Percentiles rank a stretch among this genome's conserved stretches.
Evolutionary conservation across 2,113 vertebrate genomes (phyloP).

Genomic region (Prunella himalayana): DNA sequence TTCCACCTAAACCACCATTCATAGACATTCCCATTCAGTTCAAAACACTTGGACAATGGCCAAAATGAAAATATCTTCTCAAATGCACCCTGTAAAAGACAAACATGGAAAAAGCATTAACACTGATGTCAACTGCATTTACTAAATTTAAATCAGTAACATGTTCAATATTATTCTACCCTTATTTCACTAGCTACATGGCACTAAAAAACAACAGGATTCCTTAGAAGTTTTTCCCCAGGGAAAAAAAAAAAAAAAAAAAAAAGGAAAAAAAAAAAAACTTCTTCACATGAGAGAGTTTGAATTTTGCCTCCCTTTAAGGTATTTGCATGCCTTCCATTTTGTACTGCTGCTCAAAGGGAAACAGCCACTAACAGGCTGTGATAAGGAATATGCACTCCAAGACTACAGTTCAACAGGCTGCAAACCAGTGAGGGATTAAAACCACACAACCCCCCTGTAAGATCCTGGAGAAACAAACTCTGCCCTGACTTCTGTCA

Average conservation of each 20-base stretch:
- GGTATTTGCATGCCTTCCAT: fast-evolving
- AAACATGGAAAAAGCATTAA: background rate
- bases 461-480: background rate
- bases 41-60: slow-evolving; percentile 92
- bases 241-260: too few relatives aligned
- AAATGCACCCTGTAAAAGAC: slow-evolving; percentile 82
- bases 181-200: background rate
- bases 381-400: background rate
- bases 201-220: background rate
- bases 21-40: slow-evolving; percentile 88
- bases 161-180: background rate
- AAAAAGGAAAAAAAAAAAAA: background rate
- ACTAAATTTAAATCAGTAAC: background rate
- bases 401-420: background rate
- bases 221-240: background rate
- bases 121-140: background rate
- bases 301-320: background rate
- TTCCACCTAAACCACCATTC: slow-evolving; percentile 99
- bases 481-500: background rate
- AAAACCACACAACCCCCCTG: background rate
- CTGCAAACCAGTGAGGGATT: background rate
- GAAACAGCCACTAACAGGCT: background rate
- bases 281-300: background rate
- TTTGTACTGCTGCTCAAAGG: background rate
- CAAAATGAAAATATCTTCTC: slow-evolving; percentile 92